Conservation (phyloP, 2,113 vertebrate species). For the Mesitornis unicolor region DNA sequence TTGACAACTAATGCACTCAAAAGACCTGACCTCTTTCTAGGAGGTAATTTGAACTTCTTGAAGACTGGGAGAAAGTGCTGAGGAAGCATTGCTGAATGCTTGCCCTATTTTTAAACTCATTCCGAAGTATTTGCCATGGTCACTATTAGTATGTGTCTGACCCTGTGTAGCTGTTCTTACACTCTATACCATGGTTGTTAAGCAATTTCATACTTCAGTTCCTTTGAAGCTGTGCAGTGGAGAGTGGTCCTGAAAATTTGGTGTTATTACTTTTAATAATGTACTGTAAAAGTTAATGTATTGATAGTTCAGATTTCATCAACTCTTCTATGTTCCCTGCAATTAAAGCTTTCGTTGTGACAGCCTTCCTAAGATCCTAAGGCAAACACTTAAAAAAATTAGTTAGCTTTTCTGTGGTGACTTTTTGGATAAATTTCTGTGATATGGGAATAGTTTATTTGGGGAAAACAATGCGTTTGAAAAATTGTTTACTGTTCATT, state of each 20-base stretch:
- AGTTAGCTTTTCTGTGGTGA: background rate
- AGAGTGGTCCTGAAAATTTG: background rate
- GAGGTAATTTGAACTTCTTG: background rate
- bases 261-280: background rate
- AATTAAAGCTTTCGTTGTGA: background rate
- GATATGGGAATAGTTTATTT: background rate
- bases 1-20: background rate
- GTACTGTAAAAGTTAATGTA: background rate
- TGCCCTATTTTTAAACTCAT: background rate
- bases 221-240: background rate
- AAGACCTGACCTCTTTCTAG: background rate
- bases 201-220: background rate
- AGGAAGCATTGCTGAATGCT: background rate
- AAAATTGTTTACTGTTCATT: background rate
- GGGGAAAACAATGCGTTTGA: background rate
- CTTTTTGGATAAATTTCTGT: background rate
- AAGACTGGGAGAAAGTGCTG: background rate
- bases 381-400: background rate
- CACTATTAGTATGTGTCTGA: background rate
- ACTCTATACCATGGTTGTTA: background rate
- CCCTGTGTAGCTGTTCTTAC: background rate
- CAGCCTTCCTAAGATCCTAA: background rate
- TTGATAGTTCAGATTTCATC: background rate
- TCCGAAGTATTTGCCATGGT: background rate
- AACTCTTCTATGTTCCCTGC: background rate